These are phyloP conservation scores for Dicyrtomina minuta DNA, from an alignment of 2,888 invertebrate species.

Conservation along the genomic window DNA sequence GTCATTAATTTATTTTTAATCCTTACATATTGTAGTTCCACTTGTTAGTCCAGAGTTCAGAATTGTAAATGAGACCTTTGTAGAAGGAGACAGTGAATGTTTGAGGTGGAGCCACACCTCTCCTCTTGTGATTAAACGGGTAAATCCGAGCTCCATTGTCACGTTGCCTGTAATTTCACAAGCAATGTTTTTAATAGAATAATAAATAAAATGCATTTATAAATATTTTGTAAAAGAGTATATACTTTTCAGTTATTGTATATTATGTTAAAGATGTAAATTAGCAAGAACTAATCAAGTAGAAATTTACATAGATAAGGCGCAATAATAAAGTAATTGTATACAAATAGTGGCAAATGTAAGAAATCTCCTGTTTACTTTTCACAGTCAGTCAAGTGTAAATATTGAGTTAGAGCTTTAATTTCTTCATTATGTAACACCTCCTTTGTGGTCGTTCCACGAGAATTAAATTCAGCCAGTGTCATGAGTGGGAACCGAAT, in stretches of 20 bases:
- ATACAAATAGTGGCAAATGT: too few relatives aligned
- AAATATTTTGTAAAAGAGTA: too few relatives aligned
- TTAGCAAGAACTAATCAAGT: too few relatives aligned
- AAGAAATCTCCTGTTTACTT: too few relatives aligned
- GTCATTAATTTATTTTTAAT: constrained; percentile 1
- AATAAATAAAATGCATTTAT: neutral
- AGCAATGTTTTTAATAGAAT: too few relatives aligned
- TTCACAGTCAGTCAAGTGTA: neutral
- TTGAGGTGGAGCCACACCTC: constrained; percentile 14
- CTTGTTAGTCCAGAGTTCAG: constrained; percentile 21
- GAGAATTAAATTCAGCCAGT: constrained; percentile 77
- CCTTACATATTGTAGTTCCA: constrained; percentile 34
- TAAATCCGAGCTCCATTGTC: neutral
- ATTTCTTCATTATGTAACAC: constrained; percentile 74
- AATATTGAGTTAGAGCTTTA: constrained; percentile 53
- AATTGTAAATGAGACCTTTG: constrained; percentile 28
- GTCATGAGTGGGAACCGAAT: constrained; percentile 81
- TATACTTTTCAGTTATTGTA: too few relatives aligned
- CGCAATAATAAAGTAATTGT: too few relatives aligned
- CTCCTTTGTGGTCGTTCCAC: constrained; percentile 68
- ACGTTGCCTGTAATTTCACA: neutral
- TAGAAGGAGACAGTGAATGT: constrained; percentile 22
- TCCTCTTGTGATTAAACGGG: constrained; percentile 8
- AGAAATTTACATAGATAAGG: too few relatives aligned
- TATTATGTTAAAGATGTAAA: too few relatives aligned